A percentile compares a stretch with the other conserved stretches of the same genome.
These are phyloP conservation scores for Heloderma charlesbogerti DNA, from an alignment of 2,113 vertebrate species.

Conservation along the genomic window DNA sequence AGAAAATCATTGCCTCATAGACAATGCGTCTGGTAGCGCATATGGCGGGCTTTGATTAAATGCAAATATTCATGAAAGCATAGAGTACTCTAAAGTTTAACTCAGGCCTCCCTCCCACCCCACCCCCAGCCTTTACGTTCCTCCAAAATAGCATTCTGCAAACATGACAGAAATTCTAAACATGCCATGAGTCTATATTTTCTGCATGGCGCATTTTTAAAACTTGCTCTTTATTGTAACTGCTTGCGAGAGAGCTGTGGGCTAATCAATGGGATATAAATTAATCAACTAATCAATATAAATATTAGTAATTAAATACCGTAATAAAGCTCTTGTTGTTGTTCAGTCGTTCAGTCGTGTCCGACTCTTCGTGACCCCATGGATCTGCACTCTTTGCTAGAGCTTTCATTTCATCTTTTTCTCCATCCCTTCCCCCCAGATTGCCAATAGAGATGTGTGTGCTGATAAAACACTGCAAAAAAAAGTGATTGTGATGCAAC, in stretches of 20 bases:
- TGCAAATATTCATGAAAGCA: constrained; percentile 33
- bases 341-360: too few relatives aligned
- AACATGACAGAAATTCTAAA: neutral
- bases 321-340: too few relatives aligned
- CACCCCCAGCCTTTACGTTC: neutral
- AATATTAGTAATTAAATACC: neutral
- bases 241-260: neutral
- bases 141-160: neutral
- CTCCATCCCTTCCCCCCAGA: neutral
- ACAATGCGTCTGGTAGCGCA: constrained; percentile 27
- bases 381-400: neutral
- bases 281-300: too few relatives aligned
- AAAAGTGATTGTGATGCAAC: neutral
- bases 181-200: neutral
- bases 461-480: too few relatives aligned
- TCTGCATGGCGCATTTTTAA: neutral
- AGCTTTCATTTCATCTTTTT: neutral
- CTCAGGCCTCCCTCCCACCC: neutral
- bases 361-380: too few relatives aligned
- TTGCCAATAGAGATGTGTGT: neutral
- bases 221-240: neutral
- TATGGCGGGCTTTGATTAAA: constrained; percentile 57
- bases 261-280: neutral
- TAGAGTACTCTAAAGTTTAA: constrained; percentile 25
- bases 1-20: constrained; percentile 26